A percentile compares a stretch with the other conserved stretches of the same genome.
phyloP scores from a whole-genome alignment of 2,888 invertebrate genomes.

The Chloroclysta siterata region DNA sequence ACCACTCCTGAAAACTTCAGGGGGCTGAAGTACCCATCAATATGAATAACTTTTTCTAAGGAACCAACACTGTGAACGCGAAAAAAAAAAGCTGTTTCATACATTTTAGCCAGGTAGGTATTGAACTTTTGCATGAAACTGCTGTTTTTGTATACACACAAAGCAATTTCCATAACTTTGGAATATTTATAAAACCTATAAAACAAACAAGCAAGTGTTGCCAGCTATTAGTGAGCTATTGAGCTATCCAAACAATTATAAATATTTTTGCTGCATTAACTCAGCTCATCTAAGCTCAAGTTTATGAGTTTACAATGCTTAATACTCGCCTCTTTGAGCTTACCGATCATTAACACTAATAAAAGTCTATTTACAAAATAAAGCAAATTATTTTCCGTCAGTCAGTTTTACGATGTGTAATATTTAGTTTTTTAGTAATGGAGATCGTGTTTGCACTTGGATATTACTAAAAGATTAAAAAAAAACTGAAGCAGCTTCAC shows the following conservation, averaged over 20 bases:
- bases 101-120: too few species aligned
- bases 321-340: slow-evolving; percentile 61
- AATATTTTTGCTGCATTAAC: slow-evolving; percentile 52
- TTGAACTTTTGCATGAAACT: too few species aligned
- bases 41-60: too few species aligned
- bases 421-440: slow-evolving; percentile 37
- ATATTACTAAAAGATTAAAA: slow-evolving; percentile 20
- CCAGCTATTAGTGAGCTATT: slow-evolving; percentile 27
- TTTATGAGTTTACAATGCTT: slow-evolving; percentile 68
- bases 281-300: slow-evolving; percentile 29
- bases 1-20: too few species aligned
- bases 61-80: too few species aligned
- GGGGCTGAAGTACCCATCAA: too few species aligned
- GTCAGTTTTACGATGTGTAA: slow-evolving; percentile 39
- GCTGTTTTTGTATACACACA: too few species aligned
- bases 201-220: slow-evolving; percentile 2
- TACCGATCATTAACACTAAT: slow-evolving; percentile 52
- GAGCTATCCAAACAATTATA: slow-evolving; percentile 40
- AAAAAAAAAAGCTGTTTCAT: too few species aligned
- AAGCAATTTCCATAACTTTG: too few species aligned
- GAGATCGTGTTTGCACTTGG: slow-evolving; percentile 34
- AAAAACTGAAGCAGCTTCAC: too few species aligned
- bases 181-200: background rate
- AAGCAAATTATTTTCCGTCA: slow-evolving; percentile 45
- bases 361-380: slow-evolving; percentile 56